Percentiles rank a stretch among this genome's conserved stretches.
Conservation (phyloP, 2,797 vertebrate species). For the Hippocampus kuda region DNA sequence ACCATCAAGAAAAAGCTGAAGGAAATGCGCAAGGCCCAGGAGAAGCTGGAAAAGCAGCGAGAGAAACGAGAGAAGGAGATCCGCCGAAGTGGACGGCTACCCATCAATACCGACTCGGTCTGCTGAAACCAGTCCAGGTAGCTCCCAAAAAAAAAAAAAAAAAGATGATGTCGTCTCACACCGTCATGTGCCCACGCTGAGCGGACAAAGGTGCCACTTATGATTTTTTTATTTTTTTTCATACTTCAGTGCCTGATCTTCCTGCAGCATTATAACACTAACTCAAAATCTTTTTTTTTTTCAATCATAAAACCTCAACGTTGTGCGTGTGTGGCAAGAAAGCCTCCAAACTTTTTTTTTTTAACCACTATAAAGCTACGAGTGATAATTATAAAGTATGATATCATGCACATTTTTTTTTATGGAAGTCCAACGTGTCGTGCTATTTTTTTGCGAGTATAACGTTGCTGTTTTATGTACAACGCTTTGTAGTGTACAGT, state of each 20-base stretch:
- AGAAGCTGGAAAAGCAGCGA: constrained; percentile 83
- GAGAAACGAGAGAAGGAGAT: constrained; percentile 80
- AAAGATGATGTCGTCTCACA: neutral
- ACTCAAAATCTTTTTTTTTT: constrained; percentile 25
- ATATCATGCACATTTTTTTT: constrained; percentile 38
- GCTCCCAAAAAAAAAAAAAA: constrained; percentile 10
- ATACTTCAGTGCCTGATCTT: constrained; percentile 1
- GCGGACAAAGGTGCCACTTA: constrained; percentile 7
- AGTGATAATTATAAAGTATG: constrained; percentile 22
- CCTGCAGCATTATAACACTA: constrained; percentile 9
- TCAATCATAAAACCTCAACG: constrained; percentile 23
- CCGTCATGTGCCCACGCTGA: neutral
- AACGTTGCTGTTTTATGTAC: constrained; percentile 54
- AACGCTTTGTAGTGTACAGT: constrained; percentile 67
- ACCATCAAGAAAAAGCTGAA: constrained; percentile 87
- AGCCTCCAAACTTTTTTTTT: constrained; percentile 39
- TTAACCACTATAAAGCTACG: constrained; percentile 52
- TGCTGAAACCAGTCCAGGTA: constrained; percentile 61
- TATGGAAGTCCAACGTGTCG: constrained; percentile 48
- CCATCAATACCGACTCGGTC: constrained; percentile 69
- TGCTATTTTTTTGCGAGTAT: constrained; percentile 61
- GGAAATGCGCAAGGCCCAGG: constrained; percentile 82
- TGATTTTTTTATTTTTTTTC: neutral
- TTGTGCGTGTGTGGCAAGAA: constrained; percentile 30
- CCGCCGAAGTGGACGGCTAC: constrained; percentile 70